Evolutionary conservation across 2,797 vertebrate species (phyloP).

Genomic region (Sebastes goodei): DNA sequence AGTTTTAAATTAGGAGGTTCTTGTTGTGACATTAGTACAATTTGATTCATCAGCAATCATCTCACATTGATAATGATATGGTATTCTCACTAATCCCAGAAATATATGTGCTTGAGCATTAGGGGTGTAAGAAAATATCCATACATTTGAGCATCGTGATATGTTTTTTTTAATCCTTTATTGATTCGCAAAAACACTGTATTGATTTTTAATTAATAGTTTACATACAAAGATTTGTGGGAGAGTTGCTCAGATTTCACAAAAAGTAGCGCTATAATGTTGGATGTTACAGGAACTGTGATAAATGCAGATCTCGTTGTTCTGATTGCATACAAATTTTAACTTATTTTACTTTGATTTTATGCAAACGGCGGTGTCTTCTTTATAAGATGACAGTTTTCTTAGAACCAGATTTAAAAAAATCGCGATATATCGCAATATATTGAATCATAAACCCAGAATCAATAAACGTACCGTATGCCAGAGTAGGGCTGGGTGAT

Average conservation of each 20-base stretch:
- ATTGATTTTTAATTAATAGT: not conserved
- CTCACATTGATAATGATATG: conserved; percentile 20
- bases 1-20: conserved; percentile 23
- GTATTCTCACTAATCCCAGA: not conserved
- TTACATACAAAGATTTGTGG: not conserved
- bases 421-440: no score
- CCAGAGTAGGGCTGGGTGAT: not conserved
- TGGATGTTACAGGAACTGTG: not conserved
- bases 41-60: conserved; percentile 19
- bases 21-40: conserved; percentile 42
- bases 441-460: not conserved
- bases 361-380: not conserved
- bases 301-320: not conserved
- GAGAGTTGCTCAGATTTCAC: accelerated
- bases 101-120: not conserved
- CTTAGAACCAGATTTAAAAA: no score
- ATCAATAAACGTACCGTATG: not conserved
- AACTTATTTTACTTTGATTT: not conserved
- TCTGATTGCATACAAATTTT: accelerated
- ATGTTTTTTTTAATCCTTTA: not conserved
- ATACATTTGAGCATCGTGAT: not conserved
- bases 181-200: not conserved
- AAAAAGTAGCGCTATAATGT: not conserved
- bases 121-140: not conserved
- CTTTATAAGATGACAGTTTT: not conserved